phyloP scores from a whole-genome alignment of 2,797 vertebrate genomes.

The Crenichthys baileyi region DNA sequence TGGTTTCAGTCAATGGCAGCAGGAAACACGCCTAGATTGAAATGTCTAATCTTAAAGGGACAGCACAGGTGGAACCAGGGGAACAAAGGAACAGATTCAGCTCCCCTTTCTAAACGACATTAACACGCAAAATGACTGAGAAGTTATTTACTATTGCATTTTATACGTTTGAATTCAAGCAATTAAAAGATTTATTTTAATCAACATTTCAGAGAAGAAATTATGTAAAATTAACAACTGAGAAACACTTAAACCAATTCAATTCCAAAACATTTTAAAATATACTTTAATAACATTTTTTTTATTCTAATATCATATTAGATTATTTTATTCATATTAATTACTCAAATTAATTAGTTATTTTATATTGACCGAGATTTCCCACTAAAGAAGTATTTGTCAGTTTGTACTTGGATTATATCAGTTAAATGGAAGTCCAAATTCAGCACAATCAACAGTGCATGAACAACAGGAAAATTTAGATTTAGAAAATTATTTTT shows the following conservation, averaged over 20 bases:
- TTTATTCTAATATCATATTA: neutral
- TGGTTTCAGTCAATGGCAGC: conserved; percentile 80
- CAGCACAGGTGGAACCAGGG: conserved; percentile 69
- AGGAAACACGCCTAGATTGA: conserved; percentile 87
- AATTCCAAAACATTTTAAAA: too few species aligned
- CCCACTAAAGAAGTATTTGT: neutral
- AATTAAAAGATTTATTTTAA: too few species aligned
- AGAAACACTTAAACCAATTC: too few species aligned
- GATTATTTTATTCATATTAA: neutral
- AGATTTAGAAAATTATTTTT: too few species aligned
- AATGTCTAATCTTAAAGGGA: conserved; percentile 83
- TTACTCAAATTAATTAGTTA: neutral
- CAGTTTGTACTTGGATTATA: too few species aligned
- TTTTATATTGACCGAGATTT: neutral
- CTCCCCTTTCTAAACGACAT: neutral
- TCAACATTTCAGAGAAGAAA: too few species aligned
- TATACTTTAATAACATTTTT: neutral
- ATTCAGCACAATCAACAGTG: neutral
- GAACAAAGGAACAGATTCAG: conserved; percentile 74
- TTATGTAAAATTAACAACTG: neutral
- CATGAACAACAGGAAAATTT: neutral
- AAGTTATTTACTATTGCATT: neutral
- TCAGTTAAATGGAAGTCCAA: too few species aligned
- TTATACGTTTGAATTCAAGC: too few species aligned
- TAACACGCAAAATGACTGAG: too few species aligned